Evolutionary conservation across 2,113 vertebrate genomes (phyloP), one percentile per base, ranked within the genome.

Genomic region (Motacilla tschutschensis): DNA sequence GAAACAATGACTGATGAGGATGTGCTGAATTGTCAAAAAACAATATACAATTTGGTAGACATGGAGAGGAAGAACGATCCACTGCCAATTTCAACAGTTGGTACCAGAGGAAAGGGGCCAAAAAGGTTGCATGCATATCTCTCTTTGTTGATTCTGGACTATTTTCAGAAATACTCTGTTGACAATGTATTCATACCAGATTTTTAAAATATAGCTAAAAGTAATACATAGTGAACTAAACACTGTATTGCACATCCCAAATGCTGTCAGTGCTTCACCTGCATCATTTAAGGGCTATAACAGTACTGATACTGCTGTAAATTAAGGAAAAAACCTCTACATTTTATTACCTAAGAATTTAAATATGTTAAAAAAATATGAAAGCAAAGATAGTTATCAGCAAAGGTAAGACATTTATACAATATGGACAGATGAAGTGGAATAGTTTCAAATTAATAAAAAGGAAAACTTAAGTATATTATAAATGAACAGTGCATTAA

Each of bases 51-150:
- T 92, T 95, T 99, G 91, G 99, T 99, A 55, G 99, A 99, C 87
- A 99, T 99, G 99, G 99, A 99, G 95, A 98, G 99, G 86, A 99
- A 99, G 88, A 99, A 99, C 4, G 99, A 99, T 93, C 99, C 99
- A 7, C 95, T 99, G n/a, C 99, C 99, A 3, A 99, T 99, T 96
- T 99, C 99, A 80, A 99, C 99, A 33, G 99, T 99, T 89, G 99
- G 99, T 69, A 99, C 99, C 73, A 97, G 99, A 97, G 99, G 99
- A 93, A 99, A 99, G 95, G 99, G 99, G 36, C 99, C 99, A 43
- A 99, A 99, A 96, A 98, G 99, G 99, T 99, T 93, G 93, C 53
- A 50, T 38, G 17, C 57, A 20, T 40, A 6, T 79, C 15, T 91
- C 33, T 83, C 18, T 71, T 54, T 85, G 24, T 50, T 90, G 74